A percentile compares a stretch with the other conserved stretches of the same genome.
Conservation (phyloP, 2,113 vertebrate genomes). For the Piaya cayana region DNA sequence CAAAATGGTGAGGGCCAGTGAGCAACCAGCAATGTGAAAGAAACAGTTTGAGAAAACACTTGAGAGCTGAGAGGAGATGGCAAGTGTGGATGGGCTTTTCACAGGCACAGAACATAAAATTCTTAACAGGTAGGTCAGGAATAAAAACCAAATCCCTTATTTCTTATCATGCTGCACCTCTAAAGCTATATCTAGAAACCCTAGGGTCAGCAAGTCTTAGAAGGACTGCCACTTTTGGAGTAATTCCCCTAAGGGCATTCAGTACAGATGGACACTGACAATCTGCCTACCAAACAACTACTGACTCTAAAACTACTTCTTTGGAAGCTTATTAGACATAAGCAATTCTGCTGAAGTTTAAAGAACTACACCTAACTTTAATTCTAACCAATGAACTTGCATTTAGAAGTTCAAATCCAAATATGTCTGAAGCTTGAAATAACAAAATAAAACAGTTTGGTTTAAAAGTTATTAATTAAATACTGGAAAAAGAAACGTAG, state of each 20-base stretch:
- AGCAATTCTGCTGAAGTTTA: background rate
- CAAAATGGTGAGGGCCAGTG: background rate
- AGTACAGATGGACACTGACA: background rate
- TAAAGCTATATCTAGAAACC: background rate
- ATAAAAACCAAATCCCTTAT: background rate
- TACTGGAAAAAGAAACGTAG: background rate
- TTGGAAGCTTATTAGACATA: background rate
- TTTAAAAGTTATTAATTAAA: background rate
- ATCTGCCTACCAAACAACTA: background rate
- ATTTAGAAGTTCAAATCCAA: background rate
- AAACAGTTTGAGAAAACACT: background rate
- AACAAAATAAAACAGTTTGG: background rate
- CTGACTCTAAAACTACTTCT: background rate
- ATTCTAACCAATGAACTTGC: background rate
- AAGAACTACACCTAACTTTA: background rate
- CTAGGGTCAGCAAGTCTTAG: background rate
- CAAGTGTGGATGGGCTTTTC: background rate
- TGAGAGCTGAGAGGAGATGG: background rate
- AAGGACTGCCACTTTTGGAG: background rate
- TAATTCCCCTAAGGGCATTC: background rate
- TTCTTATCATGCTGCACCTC: background rate
- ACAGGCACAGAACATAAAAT: background rate
- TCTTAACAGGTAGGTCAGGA: background rate
- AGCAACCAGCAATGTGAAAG: background rate
- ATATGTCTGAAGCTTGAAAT: background rate